Evolutionary conservation across 2,113 vertebrate species (phyloP).

Genomic region (Beaufortia kweichowensis): DNA sequence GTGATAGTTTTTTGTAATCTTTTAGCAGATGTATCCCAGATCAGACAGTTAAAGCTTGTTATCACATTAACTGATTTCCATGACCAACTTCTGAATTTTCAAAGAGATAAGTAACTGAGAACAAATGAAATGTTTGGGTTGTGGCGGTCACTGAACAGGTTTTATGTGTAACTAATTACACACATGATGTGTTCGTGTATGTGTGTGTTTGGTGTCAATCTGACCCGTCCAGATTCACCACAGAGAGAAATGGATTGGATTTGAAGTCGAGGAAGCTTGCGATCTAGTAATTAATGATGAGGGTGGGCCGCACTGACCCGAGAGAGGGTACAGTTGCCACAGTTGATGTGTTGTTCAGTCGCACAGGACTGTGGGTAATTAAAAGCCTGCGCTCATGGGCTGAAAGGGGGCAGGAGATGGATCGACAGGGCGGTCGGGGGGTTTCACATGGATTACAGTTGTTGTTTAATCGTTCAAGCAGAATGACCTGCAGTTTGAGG

Average conservation of each 20-base stretch:
- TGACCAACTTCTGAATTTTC: conserved; percentile 98
- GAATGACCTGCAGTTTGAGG: background rate
- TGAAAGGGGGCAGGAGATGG: conserved; percentile 72
- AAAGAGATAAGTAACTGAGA: conserved; percentile 99
- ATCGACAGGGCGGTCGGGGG: background rate
- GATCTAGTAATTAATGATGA: conserved; percentile 72
- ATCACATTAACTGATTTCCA: conserved; percentile 97
- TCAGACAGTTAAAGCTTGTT: conserved; percentile 96
- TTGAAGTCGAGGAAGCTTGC: background rate
- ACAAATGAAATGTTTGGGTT: conserved; percentile 99
- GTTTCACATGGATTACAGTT: background rate
- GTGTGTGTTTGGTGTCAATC: conserved; percentile 87
- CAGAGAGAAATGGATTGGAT: conserved; percentile 46
- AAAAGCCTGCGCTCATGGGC: conserved; percentile 86
- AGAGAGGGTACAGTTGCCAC: conserved; percentile 85
- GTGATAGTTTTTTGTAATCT: too few relatives aligned
- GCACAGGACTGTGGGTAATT: conserved; percentile 87
- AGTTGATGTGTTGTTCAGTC: conserved; percentile 68
- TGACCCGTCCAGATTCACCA: conserved; percentile 81
- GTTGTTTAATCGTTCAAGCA: background rate
- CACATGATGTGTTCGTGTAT: conserved; percentile 91
- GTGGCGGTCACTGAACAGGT: conserved; percentile 89
- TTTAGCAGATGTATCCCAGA: conserved; percentile 83
- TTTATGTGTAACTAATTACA: conserved; percentile 99
- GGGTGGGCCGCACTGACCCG: conserved; percentile 80